Percentiles rank a stretch among this genome's conserved stretches.
Conservation (phyloP, 2,113 vertebrate species). For the Salvelinus sp. region DNA sequence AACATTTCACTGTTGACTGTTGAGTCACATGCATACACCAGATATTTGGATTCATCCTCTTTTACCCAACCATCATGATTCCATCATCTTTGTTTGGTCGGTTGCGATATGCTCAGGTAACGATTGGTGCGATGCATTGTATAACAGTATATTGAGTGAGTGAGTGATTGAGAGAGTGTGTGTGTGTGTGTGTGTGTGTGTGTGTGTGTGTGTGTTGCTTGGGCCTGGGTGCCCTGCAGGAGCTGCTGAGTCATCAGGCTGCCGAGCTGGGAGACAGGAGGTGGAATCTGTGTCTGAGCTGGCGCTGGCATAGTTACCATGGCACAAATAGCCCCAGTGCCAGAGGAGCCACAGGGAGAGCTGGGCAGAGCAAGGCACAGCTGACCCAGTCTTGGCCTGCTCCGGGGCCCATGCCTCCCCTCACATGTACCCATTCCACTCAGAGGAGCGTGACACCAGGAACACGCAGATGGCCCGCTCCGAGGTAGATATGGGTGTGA, state of each 20-base stretch:
- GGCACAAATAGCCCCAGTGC: conserved; percentile 65
- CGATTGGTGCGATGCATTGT: neutral
- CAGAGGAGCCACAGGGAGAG: conserved; percentile 52
- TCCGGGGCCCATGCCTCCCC: neutral
- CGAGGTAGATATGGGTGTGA: conserved; percentile 65
- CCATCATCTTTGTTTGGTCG: neutral
- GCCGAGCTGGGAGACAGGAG: conserved; percentile 64
- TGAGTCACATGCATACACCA: neutral
- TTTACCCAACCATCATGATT: neutral
- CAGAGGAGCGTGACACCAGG: conserved; percentile 61
- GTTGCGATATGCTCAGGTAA: too few species aligned
- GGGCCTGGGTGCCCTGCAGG: conserved; percentile 58
- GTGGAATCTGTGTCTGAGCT: conserved; percentile 72
- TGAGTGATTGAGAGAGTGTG: neutral
- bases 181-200: neutral
- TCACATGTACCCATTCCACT: conserved; percentile 37
- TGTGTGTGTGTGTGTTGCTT: conserved; percentile 10
- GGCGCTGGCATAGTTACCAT: conserved; percentile 70
- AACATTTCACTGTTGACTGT: neutral
- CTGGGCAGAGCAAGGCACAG: conserved; percentile 33
- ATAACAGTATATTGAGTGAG: neutral
- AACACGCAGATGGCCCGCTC: conserved; percentile 66
- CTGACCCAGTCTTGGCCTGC: neutral
- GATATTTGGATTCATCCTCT: neutral
- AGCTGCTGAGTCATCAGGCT: conserved; percentile 73